Conservation (phyloP, 2,797 vertebrate genomes). For the Falco berigora region DNA sequence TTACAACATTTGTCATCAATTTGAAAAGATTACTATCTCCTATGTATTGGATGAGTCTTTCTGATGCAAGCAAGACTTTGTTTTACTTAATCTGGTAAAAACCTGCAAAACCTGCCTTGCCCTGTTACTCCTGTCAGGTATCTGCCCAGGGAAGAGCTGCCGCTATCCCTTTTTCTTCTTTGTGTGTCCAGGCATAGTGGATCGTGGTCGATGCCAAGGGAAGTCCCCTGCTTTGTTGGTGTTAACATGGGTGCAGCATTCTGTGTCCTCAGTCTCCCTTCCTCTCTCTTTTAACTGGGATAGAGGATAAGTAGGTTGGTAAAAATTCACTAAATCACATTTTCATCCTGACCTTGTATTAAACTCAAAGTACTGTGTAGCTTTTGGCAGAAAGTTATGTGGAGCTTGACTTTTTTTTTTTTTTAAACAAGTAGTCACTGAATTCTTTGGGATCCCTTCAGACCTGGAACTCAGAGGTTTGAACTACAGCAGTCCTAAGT, state of each 20-base stretch:
- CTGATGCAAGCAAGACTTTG: background rate
- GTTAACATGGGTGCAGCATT: background rate
- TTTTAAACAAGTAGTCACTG: background rate
- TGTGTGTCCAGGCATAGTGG: background rate
- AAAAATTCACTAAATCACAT: background rate
- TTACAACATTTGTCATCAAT: background rate
- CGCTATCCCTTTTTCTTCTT: background rate
- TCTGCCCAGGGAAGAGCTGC: background rate
- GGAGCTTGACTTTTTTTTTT: background rate
- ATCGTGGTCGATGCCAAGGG: background rate
- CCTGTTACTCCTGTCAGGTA: background rate
- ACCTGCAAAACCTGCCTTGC: background rate
- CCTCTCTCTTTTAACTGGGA: background rate
- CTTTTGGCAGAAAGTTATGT: background rate
- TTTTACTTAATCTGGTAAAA: too few relatives aligned
- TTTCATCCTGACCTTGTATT: background rate
- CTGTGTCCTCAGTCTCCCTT: background rate
- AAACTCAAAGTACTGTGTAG: background rate
- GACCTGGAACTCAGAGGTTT: background rate
- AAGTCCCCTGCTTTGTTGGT: background rate
- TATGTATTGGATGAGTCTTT: background rate
- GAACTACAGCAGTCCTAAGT: background rate
- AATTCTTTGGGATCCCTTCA: background rate
- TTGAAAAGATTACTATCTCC: background rate
- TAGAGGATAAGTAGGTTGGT: background rate